phyloP scores from a whole-genome alignment of 2,113 vertebrate species.

The Eptesicus fuscus region DNA sequence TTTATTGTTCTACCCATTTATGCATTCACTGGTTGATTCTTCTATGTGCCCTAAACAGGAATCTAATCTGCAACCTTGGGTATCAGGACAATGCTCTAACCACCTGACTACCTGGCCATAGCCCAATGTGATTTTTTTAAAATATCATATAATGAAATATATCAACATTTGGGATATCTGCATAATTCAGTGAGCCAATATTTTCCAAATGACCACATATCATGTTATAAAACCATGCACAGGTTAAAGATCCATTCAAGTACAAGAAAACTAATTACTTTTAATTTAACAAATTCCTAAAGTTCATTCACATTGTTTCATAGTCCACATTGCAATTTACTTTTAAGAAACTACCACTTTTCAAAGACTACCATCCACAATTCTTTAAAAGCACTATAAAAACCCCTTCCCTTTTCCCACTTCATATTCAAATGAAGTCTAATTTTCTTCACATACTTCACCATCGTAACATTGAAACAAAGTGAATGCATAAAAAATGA shows the following conservation, averaged over 20 bases:
- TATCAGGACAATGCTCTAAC: not conserved
- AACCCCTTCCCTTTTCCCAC: not conserved
- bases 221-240: not conserved
- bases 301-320: not conserved
- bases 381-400: conserved; percentile 2
- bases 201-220: not conserved
- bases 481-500: not conserved
- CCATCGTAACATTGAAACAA: not conserved
- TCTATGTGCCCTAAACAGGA: not conserved
- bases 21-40: not conserved
- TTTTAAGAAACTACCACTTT: not conserved
- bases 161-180: not conserved
- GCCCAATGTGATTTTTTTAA: not conserved
- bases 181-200: not conserved
- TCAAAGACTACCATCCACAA: not conserved
- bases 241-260: not conserved
- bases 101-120: not conserved
- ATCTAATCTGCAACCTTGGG: not conserved
- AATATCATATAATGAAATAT: not conserved
- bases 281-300: conserved; percentile 4
- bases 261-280: not conserved
- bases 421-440: not conserved
- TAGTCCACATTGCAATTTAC: not conserved
- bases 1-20: not conserved
- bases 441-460: not conserved